Percentiles rank a stretch among this genome's conserved stretches.
Evolutionary conservation across 2,113 vertebrate genomes (phyloP).

Genomic region (Ailurus styani): DNA sequence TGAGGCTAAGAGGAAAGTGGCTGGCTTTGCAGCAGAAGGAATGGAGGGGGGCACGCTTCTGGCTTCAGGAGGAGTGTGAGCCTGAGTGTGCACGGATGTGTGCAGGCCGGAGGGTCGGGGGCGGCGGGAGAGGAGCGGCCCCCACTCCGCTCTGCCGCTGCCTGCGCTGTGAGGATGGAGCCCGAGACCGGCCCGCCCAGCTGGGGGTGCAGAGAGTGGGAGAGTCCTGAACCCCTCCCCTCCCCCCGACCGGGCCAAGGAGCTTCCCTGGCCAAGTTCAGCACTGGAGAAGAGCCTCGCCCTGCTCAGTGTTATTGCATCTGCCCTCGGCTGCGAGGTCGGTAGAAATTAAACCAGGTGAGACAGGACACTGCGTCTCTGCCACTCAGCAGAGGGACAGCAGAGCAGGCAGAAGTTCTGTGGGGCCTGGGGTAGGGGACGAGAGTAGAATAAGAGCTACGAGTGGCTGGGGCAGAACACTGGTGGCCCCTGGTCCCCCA

Average conservation of each 20-base stretch:
- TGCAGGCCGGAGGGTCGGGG: accelerated
- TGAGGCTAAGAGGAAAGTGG: not conserved
- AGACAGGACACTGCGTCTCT: conserved; percentile 10
- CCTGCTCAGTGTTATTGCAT: conserved; percentile 4
- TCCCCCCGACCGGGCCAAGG: not conserved
- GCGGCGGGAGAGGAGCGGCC: not conserved
- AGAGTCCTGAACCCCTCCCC: not conserved
- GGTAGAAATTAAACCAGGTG: conserved; percentile 27
- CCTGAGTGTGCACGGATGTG: not conserved
- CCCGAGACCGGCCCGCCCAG: not conserved
- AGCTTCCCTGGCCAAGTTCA: conserved; percentile 18
- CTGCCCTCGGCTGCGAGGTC: conserved; percentile 29
- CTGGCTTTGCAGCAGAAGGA: not conserved
- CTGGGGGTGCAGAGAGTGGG: not conserved
- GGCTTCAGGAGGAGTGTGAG: not conserved
- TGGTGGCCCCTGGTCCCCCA: not conserved
- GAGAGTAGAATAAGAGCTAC: not conserved
- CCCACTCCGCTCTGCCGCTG: not conserved
- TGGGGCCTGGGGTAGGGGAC: not conserved
- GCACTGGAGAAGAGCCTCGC: not conserved
- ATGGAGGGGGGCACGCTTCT: not conserved
- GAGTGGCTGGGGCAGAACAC: not conserved
- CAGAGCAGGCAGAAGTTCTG: not conserved
- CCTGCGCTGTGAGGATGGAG: not conserved
- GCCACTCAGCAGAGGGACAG: not conserved